These are phyloP conservation scores for Argyrosomus regius DNA, from an alignment of 2,797 vertebrate genomes.

Conservation along the genomic window DNA sequence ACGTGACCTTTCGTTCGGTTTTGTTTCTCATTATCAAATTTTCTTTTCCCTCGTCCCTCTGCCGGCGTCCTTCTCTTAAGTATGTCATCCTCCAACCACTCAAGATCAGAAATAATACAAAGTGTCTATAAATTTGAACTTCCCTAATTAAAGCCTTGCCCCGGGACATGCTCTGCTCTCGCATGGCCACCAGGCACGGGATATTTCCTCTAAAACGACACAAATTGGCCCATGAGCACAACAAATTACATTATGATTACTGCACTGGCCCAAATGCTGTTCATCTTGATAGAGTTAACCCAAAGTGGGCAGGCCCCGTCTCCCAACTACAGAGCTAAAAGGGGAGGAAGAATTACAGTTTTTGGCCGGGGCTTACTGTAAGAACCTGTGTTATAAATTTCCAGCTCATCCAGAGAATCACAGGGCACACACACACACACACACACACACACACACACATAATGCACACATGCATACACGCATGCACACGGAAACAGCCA, in stretches of 20 bases:
- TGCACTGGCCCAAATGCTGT: slow-evolving; percentile 66
- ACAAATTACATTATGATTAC: slow-evolving; percentile 84
- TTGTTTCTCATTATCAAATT: slow-evolving; percentile 80
- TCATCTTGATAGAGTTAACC: slow-evolving; percentile 82
- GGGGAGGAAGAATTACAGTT: slow-evolving; percentile 69
- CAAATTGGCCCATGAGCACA: slow-evolving; percentile 78
- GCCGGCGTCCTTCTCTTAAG: slow-evolving; percentile 68
- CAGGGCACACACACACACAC: slow-evolving; percentile 61
- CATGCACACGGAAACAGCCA: slow-evolving; percentile 46
- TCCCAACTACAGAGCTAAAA: slow-evolving; percentile 65
- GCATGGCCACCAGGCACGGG: slow-evolving; percentile 64
- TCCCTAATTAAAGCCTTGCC: slow-evolving; percentile 80
- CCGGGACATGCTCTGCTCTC: slow-evolving; percentile 58
- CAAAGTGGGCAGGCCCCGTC: slow-evolving; percentile 59
- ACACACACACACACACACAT: slow-evolving; percentile 35
- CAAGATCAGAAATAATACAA: slow-evolving; percentile 81
- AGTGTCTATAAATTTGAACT: slow-evolving; percentile 79
- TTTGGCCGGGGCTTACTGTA: slow-evolving; percentile 61
- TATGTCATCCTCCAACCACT: slow-evolving; percentile 76
- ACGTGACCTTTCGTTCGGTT: slow-evolving; percentile 73
- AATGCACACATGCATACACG: slow-evolving; percentile 18
- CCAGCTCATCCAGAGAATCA: slow-evolving; percentile 79
- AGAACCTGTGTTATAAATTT: slow-evolving; percentile 73
- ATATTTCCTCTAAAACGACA: slow-evolving; percentile 69
- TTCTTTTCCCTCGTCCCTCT: slow-evolving; percentile 61